phyloP scores from a whole-genome alignment of 2,888 invertebrate species.

The Phaonia tiefii region DNA sequence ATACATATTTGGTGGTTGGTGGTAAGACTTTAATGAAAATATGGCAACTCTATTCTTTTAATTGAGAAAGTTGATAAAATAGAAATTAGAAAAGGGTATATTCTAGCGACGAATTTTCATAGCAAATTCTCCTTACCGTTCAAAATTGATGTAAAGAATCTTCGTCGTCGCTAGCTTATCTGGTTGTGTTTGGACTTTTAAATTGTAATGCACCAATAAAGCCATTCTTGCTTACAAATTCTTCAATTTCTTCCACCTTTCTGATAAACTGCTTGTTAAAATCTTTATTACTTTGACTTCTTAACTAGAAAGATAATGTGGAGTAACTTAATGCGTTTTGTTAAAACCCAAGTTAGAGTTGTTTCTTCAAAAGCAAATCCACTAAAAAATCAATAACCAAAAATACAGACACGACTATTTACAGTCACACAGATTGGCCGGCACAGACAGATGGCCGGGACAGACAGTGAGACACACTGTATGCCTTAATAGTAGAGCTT shows the following conservation, averaged over 20 bases:
- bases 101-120: too few species aligned
- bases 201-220: too few species aligned
- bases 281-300: conserved; percentile 16
- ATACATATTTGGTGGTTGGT: too few species aligned
- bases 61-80: too few species aligned
- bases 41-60: too few species aligned
- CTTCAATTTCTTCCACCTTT: too few species aligned
- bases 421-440: not conserved
- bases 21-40: too few species aligned
- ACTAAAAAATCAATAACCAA: conserved; percentile 7
- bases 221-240: too few species aligned
- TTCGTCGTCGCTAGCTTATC: too few species aligned
- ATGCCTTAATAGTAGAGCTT: not conserved
- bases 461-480: not conserved
- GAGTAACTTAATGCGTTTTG: conserved; percentile 8
- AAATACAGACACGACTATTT: not conserved
- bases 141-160: too few species aligned
- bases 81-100: too few species aligned
- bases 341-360: conserved; percentile 5
- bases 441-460: not conserved
- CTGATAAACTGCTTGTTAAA: not conserved
- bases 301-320: not conserved
- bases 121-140: too few species aligned
- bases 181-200: not conserved
- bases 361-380: conserved; percentile 3